These are phyloP conservation scores for Myotis vivesi DNA, from an alignment of 2,797 vertebrate genomes.

Conservation along the genomic window DNA sequence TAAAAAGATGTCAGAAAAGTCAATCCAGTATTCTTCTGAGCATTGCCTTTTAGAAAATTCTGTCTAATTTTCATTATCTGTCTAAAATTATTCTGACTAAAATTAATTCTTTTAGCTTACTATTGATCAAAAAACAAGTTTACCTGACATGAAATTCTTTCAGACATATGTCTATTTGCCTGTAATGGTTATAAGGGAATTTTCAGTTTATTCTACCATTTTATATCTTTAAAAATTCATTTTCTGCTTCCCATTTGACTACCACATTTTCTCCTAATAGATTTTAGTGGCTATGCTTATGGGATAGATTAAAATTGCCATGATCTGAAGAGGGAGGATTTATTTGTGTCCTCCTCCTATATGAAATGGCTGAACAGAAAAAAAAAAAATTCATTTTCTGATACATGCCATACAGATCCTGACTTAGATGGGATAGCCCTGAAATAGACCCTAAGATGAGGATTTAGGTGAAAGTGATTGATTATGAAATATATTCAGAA, in stretches of 20 bases:
- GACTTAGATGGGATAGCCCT: background rate
- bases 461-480: background rate
- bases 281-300: no score
- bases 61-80: no score
- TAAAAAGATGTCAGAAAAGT: background rate
- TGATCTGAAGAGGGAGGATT: no score
- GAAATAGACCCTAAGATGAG: background rate
- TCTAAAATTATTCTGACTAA: background rate
- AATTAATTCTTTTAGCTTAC: background rate
- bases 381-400: background rate
- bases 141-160: background rate
- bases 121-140: background rate
- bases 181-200: background rate
- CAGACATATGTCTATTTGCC: background rate
- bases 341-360: no score
- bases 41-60: background rate
- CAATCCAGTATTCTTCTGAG: background rate
- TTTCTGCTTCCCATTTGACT: background rate
- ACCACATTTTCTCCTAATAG: no score
- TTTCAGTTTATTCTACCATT: background rate
- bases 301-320: no score
- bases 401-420: background rate
- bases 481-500: background rate
- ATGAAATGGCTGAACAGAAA: no score
- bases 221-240: background rate